Percentiles rank a stretch among this genome's conserved stretches.
phyloP scores from a whole-genome alignment of 2,888 invertebrate species.

The Drosophila phalerata region DNA sequence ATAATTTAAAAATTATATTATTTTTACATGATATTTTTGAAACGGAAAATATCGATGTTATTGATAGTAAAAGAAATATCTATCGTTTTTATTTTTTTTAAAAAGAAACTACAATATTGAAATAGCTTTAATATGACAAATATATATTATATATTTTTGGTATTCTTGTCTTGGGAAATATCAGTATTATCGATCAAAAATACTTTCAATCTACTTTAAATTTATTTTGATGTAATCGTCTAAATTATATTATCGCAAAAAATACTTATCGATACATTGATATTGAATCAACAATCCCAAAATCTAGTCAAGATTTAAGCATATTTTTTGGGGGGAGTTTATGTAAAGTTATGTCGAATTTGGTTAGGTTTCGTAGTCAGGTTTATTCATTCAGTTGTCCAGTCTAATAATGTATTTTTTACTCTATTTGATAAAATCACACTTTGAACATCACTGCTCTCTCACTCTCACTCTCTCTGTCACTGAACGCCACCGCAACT shows the following conservation, averaged over 20 bases:
- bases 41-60: background rate
- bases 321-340: background rate
- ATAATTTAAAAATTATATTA: too few species aligned
- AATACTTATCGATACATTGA: background rate
- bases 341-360: constrained; percentile 22
- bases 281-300: background rate
- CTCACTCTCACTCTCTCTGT: constrained; percentile 9
- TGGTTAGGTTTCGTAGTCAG: constrained; percentile 45
- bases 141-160: too few species aligned
- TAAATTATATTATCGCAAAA: background rate
- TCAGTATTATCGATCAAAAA: too few species aligned
- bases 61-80: too few species aligned
- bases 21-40: background rate
- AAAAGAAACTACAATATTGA: too few species aligned
- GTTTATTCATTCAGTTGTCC: constrained; percentile 6
- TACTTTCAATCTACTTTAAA: too few species aligned
- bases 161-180: too few species aligned
- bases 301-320: background rate
- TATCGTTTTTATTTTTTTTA: too few species aligned
- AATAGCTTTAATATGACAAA: too few species aligned
- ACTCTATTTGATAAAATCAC: constrained; percentile 33
- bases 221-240: too few species aligned
- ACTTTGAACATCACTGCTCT: constrained; percentile 14
- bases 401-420: constrained; percentile 26
- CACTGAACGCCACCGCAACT: constrained; percentile 18